Base-by-base conservation (phyloP, 2,797 vertebrate genomes). In the Coendou prehensilis region DNA sequence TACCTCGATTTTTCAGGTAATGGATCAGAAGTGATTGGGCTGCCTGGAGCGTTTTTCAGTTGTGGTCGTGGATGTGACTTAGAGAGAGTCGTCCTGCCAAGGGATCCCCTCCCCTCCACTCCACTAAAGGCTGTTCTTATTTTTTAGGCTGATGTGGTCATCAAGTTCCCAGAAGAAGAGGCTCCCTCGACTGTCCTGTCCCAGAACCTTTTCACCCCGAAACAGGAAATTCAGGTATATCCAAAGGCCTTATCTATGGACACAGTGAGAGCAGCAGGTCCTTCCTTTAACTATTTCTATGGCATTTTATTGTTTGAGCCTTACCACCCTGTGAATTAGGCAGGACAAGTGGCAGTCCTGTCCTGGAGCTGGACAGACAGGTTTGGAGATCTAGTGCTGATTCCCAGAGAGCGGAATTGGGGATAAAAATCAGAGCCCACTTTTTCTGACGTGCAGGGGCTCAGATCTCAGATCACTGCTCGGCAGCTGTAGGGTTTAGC, bases 101-200 rank as follows among this genome's bases (percentile, higher is more conserved):
- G 17, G 71, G 80, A 6, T 80, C 59, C 67, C 50, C 7, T 57
- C 1, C 23, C 88, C 91, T 13, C 89, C 47, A 52, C 20, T 22
- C 14, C 79, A 81, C 64, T 95, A 81, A 91, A 37, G 8, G 59
- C 71, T 82, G 3, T 52, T 56, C 37, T 91, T 95, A 22, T 64
- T 85, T 96, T 96, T 88, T 80, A 99, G 99, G 99, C 99, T 86
- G 99, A 99, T 94, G 99, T 99, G 45, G 98, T 99, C 56, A 99
- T 99, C 97, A 99, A 99, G 97, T 99, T 99, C 97, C 98, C 99
- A 91, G 99, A 99, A 71, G 99, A 99, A 97, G 99, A 99, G 97
- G 99, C 98, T 2, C 99, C 99, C 15, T 98, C 98, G 7, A 98
- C 99, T 50, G 97, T 99, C 97, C 99, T 99, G 97, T 98, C 99